Evolutionary conservation across 2,797 vertebrate genomes (phyloP).

Genomic region (Muraenolepis orangiensis): DNA sequence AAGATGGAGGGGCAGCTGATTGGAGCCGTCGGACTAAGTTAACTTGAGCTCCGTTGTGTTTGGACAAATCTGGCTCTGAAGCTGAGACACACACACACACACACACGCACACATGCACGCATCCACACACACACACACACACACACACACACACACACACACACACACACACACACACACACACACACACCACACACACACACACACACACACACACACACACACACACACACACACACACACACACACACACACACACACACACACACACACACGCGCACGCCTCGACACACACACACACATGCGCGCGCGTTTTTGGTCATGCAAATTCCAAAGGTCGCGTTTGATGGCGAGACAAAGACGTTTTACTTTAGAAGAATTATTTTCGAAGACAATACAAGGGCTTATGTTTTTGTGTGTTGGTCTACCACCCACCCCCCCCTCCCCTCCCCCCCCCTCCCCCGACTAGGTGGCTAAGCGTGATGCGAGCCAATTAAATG

Average conservation of each 20-base stretch:
- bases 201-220: too few relatives aligned
- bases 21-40: not conserved
- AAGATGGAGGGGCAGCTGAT: not conserved
- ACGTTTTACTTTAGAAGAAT: not conserved
- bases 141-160: not conserved
- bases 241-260: not conserved
- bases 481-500: conserved; percentile 44
- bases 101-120: too few relatives aligned
- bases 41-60: not conserved
- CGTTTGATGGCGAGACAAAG: not conserved
- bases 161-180: not conserved
- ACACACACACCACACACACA: too few relatives aligned
- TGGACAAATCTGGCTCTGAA: not conserved
- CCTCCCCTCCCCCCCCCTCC: too few relatives aligned
- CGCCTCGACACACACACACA: not conserved
- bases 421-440: too few relatives aligned
- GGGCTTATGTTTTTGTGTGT: not conserved
- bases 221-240: too few relatives aligned
- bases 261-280: not conserved
- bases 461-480: conserved; percentile 20
- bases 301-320: too few relatives aligned
- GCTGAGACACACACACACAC: not conserved
- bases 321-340: not conserved
- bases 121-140: too few relatives aligned
- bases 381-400: not conserved